phyloP scores from a whole-genome alignment of 37 sponge, comb jelly and placozoan species.

The Aplysina aerophoba region DNA sequence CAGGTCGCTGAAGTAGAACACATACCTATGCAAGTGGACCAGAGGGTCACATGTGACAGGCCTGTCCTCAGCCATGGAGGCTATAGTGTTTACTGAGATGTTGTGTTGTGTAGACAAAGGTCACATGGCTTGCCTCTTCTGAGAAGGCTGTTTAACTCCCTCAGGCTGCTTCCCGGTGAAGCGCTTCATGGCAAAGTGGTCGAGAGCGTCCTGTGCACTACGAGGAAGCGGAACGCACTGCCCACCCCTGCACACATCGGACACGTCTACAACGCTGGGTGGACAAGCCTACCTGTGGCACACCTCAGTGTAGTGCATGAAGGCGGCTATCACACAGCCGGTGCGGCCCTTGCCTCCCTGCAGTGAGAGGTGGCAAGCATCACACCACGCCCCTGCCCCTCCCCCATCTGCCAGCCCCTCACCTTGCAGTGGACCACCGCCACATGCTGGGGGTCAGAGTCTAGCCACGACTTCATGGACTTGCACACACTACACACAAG shows the following conservation, averaged over 20 bases:
- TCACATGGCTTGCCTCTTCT: slow-evolving; percentile 59
- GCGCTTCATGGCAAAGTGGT: slow-evolving; percentile 93
- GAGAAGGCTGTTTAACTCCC: slow-evolving; percentile 99
- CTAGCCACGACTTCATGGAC: slow-evolving; percentile 95
- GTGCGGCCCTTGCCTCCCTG: slow-evolving; percentile 98
- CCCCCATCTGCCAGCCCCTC: slow-evolving; percentile 7
- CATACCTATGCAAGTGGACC: slow-evolving; percentile 53
- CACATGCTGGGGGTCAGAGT: slow-evolving; percentile 87
- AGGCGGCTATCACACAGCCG: slow-evolving; percentile 95
- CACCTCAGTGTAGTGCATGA: slow-evolving; percentile 96
- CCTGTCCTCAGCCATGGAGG: too few relatives aligned
- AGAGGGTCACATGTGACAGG: too few relatives aligned
- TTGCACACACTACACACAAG: slow-evolving; percentile 75
- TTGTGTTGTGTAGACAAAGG: not conserved
- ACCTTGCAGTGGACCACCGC: slow-evolving; percentile 95
- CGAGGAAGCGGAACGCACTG: not conserved
- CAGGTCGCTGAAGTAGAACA: slow-evolving; percentile 91
- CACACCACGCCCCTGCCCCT: too few relatives aligned
- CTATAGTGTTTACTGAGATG: too few relatives aligned
- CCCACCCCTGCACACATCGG: too few relatives aligned
- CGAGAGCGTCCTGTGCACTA: slow-evolving; percentile 93
- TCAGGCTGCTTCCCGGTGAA: slow-evolving; percentile 84
- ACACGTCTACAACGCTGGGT: not conserved
- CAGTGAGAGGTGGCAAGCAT: not conserved
- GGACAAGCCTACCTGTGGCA: slow-evolving; percentile 60